These are phyloP conservation scores for Operophtera brumata DNA, from an alignment of 2,888 invertebrate genomes.

Conservation along the genomic window DNA sequence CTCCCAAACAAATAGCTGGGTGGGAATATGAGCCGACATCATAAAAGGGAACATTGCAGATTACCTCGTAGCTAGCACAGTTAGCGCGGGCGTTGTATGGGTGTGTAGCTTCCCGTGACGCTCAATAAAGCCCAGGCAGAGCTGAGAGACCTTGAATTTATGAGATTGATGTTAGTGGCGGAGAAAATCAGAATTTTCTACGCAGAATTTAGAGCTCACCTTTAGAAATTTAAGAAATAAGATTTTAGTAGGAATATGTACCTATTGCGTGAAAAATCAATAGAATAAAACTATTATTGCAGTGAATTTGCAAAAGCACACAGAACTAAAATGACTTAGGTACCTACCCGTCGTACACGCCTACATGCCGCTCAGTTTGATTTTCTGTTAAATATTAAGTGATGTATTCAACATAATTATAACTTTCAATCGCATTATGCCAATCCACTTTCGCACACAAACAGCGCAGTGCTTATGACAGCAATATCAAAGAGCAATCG, in stretches of 20 bases:
- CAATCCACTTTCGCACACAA: not conserved
- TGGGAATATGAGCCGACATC: constrained; percentile 1
- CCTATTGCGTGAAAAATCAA: too few relatives aligned
- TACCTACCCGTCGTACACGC: too few relatives aligned
- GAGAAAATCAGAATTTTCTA: not conserved
- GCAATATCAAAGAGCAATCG: constrained; percentile 4
- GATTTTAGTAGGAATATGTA: too few relatives aligned
- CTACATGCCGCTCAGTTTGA: too few relatives aligned
- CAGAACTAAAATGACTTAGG: too few relatives aligned
- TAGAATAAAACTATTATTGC: too few relatives aligned
- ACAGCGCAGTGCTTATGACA: not conserved
- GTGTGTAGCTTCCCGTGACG: constrained; percentile 10
- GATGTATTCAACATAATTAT: too few relatives aligned
- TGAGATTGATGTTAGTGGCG: constrained; percentile 8
- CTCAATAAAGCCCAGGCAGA: constrained; percentile 17
- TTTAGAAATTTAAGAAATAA: too few relatives aligned
- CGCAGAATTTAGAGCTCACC: too few relatives aligned
- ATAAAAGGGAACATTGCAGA: not conserved
- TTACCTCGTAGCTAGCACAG: not conserved
- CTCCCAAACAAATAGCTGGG: not conserved
- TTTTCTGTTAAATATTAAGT: too few relatives aligned
- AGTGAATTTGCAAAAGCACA: too few relatives aligned
- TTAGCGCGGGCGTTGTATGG: not conserved
- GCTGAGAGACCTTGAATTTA: constrained; percentile 9
- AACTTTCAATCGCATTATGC: too few relatives aligned